Percentiles rank a stretch among this genome's conserved stretches.
Conservation (phyloP, 2,888 invertebrate species). For the Idaea dimidiata region DNA sequence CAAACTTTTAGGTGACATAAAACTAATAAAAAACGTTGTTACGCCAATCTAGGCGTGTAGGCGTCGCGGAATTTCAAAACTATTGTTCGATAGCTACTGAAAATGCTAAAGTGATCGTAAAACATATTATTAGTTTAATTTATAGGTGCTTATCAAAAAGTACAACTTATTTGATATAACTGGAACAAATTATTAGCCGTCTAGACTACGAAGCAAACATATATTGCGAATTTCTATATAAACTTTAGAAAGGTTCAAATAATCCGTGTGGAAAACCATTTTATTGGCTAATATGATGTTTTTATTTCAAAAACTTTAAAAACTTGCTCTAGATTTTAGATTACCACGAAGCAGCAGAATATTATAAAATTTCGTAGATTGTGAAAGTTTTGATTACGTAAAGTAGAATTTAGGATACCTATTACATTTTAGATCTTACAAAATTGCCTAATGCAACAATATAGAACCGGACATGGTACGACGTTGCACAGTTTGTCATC, state of each 20-base stretch:
- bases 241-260: too few species aligned
- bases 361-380: background rate
- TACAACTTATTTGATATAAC: background rate
- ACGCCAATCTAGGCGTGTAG: conserved; percentile 34
- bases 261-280: too few species aligned
- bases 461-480: background rate
- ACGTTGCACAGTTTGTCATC: too few species aligned
- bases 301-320: too few species aligned
- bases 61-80: conserved; percentile 40
- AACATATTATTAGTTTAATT: conserved; percentile 8
- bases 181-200: conserved; percentile 9
- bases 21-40: conserved; percentile 22
- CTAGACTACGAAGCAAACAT: background rate
- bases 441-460: background rate
- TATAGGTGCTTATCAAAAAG: background rate
- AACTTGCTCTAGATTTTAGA: too few species aligned
- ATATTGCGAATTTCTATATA: too few species aligned
- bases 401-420: background rate
- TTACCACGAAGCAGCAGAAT: background rate
- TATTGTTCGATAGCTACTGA: conserved; percentile 20
- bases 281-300: too few species aligned
- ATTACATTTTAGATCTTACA: background rate
- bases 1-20: conserved; percentile 5
- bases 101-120: conserved; percentile 25
- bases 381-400: background rate